Conservation (phyloP, 2,888 invertebrate species). For the Muschampia staudingeri region DNA sequence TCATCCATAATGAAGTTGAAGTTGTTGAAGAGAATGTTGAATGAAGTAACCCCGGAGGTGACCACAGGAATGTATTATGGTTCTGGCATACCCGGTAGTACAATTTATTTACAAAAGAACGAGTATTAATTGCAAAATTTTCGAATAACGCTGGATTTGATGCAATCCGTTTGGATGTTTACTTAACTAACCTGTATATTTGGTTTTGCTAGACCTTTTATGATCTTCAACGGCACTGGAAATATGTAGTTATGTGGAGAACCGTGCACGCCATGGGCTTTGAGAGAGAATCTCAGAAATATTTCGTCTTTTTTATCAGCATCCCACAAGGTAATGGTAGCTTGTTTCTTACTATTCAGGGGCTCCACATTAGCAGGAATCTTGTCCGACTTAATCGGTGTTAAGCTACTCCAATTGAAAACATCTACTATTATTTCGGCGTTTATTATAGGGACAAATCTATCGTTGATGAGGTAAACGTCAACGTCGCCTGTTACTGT, state of each 20-base stretch:
- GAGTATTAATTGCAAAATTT: no score
- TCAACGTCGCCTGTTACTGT: constrained; percentile 88
- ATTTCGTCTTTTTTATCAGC: constrained; percentile 74
- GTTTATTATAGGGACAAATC: constrained; percentile 82
- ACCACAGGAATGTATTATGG: no score
- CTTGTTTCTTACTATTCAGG: constrained; percentile 77
- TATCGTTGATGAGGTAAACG: constrained; percentile 93
- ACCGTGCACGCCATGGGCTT: constrained; percentile 69
- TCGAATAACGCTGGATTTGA: no score
- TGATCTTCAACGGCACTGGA: constrained; percentile 87
- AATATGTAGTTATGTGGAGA: no score
- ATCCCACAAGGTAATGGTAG: constrained; percentile 75
- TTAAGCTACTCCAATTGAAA: constrained; percentile 91
- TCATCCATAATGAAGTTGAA: not conserved
- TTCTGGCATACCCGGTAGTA: no score
- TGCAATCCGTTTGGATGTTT: no score
- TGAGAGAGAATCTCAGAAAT: constrained; percentile 89
- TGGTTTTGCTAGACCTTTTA: constrained; percentile 89
- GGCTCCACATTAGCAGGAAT: constrained; percentile 74
- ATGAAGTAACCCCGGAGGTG: not conserved
- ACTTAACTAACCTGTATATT: constrained; percentile 87
- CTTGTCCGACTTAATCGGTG: constrained; percentile 77
- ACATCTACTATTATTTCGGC: constrained; percentile 90
- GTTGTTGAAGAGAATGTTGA: no score
- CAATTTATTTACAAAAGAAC: no score